phyloP scores from a whole-genome alignment of 2,888 invertebrate species.

The Bellardia bayeri region DNA sequence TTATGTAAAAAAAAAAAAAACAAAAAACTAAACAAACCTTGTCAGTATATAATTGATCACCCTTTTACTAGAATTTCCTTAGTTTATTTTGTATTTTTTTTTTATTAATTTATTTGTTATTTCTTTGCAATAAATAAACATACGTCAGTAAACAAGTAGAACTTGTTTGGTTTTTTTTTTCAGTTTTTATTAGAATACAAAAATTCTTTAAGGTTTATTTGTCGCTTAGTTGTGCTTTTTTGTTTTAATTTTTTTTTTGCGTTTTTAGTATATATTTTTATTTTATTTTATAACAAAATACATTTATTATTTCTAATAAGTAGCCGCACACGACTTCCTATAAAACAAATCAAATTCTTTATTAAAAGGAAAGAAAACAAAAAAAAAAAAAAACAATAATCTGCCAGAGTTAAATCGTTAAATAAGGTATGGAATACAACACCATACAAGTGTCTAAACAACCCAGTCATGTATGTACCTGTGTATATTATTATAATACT shows the following conservation, averaged over 20 bases:
- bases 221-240: conserved; percentile 41
- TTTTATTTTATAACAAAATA: conserved; percentile 28
- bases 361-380: neutral
- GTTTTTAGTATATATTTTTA: conserved; percentile 32
- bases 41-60: conserved; percentile 53
- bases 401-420: conserved; percentile 40
- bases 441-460: conserved; percentile 53
- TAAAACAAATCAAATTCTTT: conserved; percentile 62
- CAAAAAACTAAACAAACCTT: neutral
- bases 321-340: conserved; percentile 70
- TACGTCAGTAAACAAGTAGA: conserved; percentile 54
- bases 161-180: conserved; percentile 56
- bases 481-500: too few species aligned
- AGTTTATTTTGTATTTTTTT: conserved; percentile 28
- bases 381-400: conserved; percentile 35
- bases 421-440: conserved; percentile 46
- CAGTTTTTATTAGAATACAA: conserved; percentile 30
- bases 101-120: conserved; percentile 57
- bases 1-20: neutral
- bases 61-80: conserved; percentile 31
- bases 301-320: conserved; percentile 63
- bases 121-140: conserved; percentile 43
- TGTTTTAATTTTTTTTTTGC: conserved; percentile 44
- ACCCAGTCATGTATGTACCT: neutral
- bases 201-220: conserved; percentile 65